Conservation (phyloP, 2,797 vertebrate genomes). For the Diceros bicornis region DNA sequence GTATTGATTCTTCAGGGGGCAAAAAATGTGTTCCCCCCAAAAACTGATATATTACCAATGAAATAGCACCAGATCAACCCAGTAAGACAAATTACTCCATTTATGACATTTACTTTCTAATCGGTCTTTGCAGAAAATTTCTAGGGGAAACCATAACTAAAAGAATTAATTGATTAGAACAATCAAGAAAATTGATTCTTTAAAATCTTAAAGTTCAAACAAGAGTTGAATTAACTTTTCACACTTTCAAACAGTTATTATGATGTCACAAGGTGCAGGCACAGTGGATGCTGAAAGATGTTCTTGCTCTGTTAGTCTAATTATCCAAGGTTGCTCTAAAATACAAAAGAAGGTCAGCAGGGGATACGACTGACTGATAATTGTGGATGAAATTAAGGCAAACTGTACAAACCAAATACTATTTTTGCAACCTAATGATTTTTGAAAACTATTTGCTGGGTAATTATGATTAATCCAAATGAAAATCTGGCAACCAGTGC, state of each 20-base stretch:
- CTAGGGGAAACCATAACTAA: neutral
- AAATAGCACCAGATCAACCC: neutral
- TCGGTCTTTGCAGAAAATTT: slow-evolving; percentile 2
- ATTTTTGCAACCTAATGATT: slow-evolving; percentile 74
- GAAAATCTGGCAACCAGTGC: slow-evolving; percentile 69
- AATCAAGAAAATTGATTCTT: slow-evolving; percentile 53
- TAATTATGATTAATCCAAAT: slow-evolving; percentile 80
- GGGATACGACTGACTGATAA: slow-evolving; percentile 18
- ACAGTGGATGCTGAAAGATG: neutral
- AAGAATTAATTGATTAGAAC: slow-evolving; percentile 47
- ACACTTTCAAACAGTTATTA: neutral
- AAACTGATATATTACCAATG: neutral
- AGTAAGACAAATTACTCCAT: neutral
- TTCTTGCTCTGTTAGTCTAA: slow-evolving; percentile 12
- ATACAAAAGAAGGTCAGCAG: slow-evolving; percentile 25
- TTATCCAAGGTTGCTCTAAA: slow-evolving; percentile 20
- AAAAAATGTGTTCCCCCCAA: neutral
- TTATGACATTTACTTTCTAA: slow-evolving; percentile 30
- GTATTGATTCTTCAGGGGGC: neutral
- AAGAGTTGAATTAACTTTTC: slow-evolving; percentile 14
- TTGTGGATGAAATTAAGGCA: slow-evolving; percentile 50
- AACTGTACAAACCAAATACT: slow-evolving; percentile 60
- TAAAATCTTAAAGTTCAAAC: slow-evolving; percentile 50
- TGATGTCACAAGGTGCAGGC: neutral
- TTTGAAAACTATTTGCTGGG: slow-evolving; percentile 68